phyloP scores from a whole-genome alignment of 2,888 invertebrate genomes.

The Zhuqinia jingwanae region DNA sequence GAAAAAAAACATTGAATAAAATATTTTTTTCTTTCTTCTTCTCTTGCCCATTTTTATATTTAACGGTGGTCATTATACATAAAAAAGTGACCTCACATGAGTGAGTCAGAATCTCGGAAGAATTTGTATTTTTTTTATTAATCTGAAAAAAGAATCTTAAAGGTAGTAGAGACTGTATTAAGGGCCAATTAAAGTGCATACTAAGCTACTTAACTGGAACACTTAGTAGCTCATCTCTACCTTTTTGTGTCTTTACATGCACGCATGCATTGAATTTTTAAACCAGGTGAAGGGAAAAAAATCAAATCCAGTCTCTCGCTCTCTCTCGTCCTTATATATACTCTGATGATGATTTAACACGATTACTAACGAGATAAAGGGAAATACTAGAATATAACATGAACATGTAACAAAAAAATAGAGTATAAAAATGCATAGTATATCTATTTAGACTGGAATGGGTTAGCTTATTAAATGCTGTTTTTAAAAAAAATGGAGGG shows the following conservation, averaged over 20 bases:
- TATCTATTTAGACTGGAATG: conserved; percentile 16
- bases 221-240: conserved; percentile 37
- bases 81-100: no score
- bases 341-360: neutral
- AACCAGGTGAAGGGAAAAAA: no score
- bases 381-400: no score
- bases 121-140: no score
- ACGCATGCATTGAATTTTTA: no score
- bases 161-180: neutral
- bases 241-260: neutral
- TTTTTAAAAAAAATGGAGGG: neutral
- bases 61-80: no score
- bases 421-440: neutral
- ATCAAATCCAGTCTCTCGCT: neutral
- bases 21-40: no score
- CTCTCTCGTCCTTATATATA: neutral
- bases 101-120: no score
- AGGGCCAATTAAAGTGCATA: conserved; percentile 45
- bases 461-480: neutral
- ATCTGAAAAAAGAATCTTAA: no score
- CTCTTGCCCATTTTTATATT: no score
- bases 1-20: no score
- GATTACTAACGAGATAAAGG: neutral
- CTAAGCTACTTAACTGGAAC: conserved; percentile 52
- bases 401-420: neutral